Conservation (phyloP, 2,888 invertebrate species). For the Catocala fraxini region DNA sequence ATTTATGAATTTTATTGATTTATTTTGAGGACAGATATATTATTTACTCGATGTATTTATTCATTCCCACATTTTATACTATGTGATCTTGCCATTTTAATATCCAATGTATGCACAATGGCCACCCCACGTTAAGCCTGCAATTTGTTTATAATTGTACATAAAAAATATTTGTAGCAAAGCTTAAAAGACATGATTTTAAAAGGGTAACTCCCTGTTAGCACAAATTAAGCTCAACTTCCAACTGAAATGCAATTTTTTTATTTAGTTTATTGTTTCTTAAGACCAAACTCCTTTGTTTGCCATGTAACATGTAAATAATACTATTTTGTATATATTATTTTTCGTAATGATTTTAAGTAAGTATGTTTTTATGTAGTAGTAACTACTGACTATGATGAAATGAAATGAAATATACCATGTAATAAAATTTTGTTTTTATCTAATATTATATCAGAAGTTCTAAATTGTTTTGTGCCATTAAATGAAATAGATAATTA, state of each 20-base stretch:
- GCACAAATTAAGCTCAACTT: constrained; percentile 67
- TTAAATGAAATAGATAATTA: constrained; percentile 61
- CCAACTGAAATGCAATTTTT: constrained; percentile 63
- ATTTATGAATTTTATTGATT: too few relatives aligned
- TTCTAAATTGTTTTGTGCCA: constrained; percentile 75
- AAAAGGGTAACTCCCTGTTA: constrained; percentile 48
- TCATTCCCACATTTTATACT: constrained; percentile 10
- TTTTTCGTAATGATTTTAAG: constrained; percentile 48
- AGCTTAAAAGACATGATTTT: constrained; percentile 65
- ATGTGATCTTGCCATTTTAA: constrained; percentile 43
- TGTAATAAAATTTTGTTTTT: constrained; percentile 49
- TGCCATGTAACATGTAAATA: constrained; percentile 83
- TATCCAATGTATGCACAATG: constrained; percentile 15
- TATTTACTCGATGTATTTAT: neutral
- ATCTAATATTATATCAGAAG: constrained; percentile 52
- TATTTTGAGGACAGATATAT: neutral
- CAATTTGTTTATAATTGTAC: constrained; percentile 36
- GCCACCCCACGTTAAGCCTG: constrained; percentile 40
- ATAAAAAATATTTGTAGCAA: constrained; percentile 47
- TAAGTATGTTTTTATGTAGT: constrained; percentile 53
- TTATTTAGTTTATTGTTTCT: constrained; percentile 47
- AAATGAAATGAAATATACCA: constrained; percentile 19
- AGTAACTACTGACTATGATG: constrained; percentile 40
- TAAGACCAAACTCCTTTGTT: constrained; percentile 76
- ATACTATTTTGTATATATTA: constrained; percentile 62